Conservation (phyloP, 2,113 vertebrate species). For the Marmota monax region DNA sequence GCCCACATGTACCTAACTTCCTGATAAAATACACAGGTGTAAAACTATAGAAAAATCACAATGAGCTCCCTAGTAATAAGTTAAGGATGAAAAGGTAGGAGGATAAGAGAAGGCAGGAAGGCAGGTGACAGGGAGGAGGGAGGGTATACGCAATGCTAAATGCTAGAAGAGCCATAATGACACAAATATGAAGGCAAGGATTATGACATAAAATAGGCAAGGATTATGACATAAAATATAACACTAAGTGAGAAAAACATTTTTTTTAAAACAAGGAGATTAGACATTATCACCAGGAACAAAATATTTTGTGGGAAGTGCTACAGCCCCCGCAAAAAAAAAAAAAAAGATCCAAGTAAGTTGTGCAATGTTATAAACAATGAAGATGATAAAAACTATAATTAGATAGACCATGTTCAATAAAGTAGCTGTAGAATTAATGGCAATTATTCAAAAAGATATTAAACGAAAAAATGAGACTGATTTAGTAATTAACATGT, state of each 20-base stretch:
- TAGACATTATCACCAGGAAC: not conserved
- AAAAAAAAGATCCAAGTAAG: not conserved
- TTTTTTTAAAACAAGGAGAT: not conserved
- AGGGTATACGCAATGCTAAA: not conserved
- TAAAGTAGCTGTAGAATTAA: not conserved
- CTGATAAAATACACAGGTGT: not conserved
- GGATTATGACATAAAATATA: not conserved
- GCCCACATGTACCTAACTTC: not conserved
- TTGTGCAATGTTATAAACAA: not conserved
- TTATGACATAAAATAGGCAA: not conserved
- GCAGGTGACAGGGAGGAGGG: too few relatives aligned
- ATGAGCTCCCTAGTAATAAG: not conserved
- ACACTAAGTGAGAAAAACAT: not conserved
- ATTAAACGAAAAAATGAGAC: not conserved
- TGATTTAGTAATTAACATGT: not conserved
- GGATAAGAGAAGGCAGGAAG: not conserved
- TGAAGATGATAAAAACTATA: not conserved
- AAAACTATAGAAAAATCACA: not conserved
- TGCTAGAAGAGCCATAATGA: not conserved
- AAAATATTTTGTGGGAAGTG: not conserved
- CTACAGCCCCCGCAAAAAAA: not conserved
- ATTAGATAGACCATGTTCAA: not conserved
- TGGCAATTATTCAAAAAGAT: not conserved
- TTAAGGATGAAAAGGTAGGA: not conserved
- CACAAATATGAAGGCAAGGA: not conserved